These are phyloP conservation scores for Empidonax traillii DNA, from an alignment of 2,113 vertebrate species.

Conservation along the genomic window DNA sequence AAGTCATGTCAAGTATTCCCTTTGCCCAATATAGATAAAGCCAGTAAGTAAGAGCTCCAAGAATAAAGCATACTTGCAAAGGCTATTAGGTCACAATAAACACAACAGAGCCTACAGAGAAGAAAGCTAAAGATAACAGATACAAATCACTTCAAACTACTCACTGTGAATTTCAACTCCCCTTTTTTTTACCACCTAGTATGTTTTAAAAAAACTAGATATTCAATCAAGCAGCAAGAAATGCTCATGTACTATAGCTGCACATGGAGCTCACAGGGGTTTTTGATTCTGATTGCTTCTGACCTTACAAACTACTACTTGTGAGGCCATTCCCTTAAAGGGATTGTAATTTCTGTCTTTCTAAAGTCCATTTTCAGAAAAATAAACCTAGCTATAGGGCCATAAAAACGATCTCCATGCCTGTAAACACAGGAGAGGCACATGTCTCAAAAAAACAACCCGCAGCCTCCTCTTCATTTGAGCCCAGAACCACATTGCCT, in stretches of 20 bases:
- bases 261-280: neutral
- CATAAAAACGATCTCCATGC: neutral
- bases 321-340: neutral
- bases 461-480: neutral
- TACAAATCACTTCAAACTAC: neutral
- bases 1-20: neutral
- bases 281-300: neutral
- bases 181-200: too few relatives aligned
- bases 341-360: neutral
- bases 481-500: rapidly evolving
- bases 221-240: neutral
- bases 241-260: neutral
- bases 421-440: neutral
- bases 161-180: neutral
- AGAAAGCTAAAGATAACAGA: neutral
- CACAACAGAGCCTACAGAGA: neutral
- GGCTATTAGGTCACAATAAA: neutral
- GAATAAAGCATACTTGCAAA: neutral
- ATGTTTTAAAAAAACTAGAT: neutral
- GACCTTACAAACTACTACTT: neutral
- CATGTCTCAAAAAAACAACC: neutral
- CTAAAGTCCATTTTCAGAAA: neutral
- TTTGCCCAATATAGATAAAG: neutral
- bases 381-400: neutral
- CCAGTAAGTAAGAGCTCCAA: neutral